Base-by-base conservation (phyloP, 2,113 vertebrate genomes). In the Chionomys nivalis region DNA sequence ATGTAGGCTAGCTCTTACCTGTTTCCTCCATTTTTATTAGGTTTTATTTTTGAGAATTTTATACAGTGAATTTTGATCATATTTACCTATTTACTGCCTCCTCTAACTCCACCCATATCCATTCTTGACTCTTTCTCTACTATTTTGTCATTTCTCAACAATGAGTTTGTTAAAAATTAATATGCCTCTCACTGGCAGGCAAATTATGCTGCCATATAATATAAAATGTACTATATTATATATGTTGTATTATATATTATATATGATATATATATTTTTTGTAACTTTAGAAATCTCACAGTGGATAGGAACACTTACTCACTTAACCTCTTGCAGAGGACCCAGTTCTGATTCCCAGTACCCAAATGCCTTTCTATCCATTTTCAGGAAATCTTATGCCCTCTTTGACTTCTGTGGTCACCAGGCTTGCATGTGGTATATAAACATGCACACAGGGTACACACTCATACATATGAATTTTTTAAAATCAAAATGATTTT, bases 361-460 rank as follows among this genome's bases (percentile, higher is more conserved):
- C 44, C 76, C 23, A 49, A 6, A 77, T 49, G 26, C 28, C 7
- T 31, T 77, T 44, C 24, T 24, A 12, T 76, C 4, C 11, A 44
- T 0, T 70, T 70, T 70, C 33, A 70, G 66, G 66, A 6, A 68
- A 70, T 70, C 33, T 36, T 70, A 33, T 70, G 33, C 33, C 66
- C 0, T 70, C 66, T 36, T 70, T 70, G 65, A 70, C 33, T 70
- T 70, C 31, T 33, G 14, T 70, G 5, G 33, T 2, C 14, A 36
- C 14, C 1, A 36, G 66, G 14, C 33, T 36, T 70, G 66, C 33
- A 36, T 36, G 5, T 3, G 33, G 66, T 39, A 72, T 7, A 72
- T 39, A n/a, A 28, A 39, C 21, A 39, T 4, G 10, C 9, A 73
- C n/a, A 73, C 8, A 10, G 55, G 5, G 0, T 19, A 39, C 0